Evolutionary conservation across 2,888 invertebrate genomes (phyloP).

Genomic region (Gisinianus flammeolus): DNA sequence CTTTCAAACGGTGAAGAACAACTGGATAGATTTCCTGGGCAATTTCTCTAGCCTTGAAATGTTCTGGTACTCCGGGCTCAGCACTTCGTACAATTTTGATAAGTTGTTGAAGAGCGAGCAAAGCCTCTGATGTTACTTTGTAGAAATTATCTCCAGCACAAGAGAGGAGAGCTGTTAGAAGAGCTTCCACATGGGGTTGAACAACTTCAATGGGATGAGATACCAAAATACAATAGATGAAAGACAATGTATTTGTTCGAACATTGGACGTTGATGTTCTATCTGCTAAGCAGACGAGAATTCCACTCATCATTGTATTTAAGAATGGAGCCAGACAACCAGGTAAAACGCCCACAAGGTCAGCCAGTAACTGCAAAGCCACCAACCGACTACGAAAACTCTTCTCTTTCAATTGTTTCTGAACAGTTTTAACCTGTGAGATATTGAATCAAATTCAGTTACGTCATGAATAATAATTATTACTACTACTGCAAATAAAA

Average conservation of each 20-base stretch:
- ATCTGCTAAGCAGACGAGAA: constrained; percentile 81
- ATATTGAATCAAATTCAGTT: not conserved
- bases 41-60: constrained; percentile 47
- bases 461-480: constrained; percentile 1
- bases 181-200: constrained; percentile 76
- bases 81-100: constrained; percentile 85
- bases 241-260: constrained; percentile 95
- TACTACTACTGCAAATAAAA: not conserved
- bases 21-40: constrained; percentile 54
- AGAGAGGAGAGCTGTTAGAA: constrained; percentile 83
- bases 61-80: constrained; percentile 42
- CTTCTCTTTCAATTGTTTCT: constrained; percentile 83
- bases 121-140: constrained; percentile 96
- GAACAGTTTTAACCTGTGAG: constrained; percentile 78
- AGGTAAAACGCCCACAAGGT: constrained; percentile 86
- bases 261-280: constrained; percentile 95
- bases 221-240: constrained; percentile 81
- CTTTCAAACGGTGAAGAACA: constrained; percentile 68
- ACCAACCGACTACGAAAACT: constrained; percentile 89
- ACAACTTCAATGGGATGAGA: constrained; percentile 81
- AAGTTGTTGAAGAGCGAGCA: constrained; percentile 89
- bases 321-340: constrained; percentile 58
- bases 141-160: constrained; percentile 96
- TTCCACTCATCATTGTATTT: constrained; percentile 56
- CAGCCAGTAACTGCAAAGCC: constrained; percentile 87